Percentiles rank a stretch among this genome's conserved stretches.
Conservation (phyloP, 2,888 invertebrate genomes). For the Peribatodes rhomboidaria region DNA sequence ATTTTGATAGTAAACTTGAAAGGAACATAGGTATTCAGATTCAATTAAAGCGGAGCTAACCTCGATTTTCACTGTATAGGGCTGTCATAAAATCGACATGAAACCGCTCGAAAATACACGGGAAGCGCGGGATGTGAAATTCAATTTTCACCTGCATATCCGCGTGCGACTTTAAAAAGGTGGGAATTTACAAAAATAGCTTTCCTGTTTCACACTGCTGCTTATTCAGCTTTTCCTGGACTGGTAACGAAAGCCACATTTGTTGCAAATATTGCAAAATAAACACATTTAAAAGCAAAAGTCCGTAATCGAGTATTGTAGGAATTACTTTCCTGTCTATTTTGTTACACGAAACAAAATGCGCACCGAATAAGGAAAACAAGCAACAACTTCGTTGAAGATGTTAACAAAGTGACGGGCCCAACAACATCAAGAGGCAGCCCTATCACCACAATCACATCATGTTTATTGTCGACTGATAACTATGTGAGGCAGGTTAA, state of each 20-base stretch:
- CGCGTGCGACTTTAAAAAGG: not conserved
- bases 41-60: slow-evolving; percentile 30
- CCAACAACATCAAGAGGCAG: slow-evolving; percentile 31
- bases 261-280: not conserved
- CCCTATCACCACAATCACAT: slow-evolving; percentile 51
- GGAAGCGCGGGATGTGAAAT: slow-evolving; percentile 16
- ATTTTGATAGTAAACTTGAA: slow-evolving; percentile 28
- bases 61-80: slow-evolving; percentile 26
- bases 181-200: slow-evolving; percentile 14
- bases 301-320: not conserved
- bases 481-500: slow-evolving; percentile 64
- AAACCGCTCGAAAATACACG: slow-evolving; percentile 19
- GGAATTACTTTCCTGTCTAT: not conserved
- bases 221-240: slow-evolving; percentile 10
- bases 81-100: slow-evolving; percentile 26
- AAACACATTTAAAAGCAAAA: not conserved
- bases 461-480: slow-evolving; percentile 66
- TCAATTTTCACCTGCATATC: slow-evolving; percentile 26
- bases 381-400: slow-evolving; percentile 13
- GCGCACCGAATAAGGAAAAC: slow-evolving; percentile 31
- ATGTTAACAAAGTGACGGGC: slow-evolving; percentile 23
- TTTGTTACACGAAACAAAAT: not conserved
- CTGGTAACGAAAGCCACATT: slow-evolving; percentile 9
- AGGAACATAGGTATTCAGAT: slow-evolving; percentile 15
- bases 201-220: slow-evolving; percentile 8